Conservation (phyloP, 2,888 invertebrate genomes). For the Plagodis dolabraria region DNA sequence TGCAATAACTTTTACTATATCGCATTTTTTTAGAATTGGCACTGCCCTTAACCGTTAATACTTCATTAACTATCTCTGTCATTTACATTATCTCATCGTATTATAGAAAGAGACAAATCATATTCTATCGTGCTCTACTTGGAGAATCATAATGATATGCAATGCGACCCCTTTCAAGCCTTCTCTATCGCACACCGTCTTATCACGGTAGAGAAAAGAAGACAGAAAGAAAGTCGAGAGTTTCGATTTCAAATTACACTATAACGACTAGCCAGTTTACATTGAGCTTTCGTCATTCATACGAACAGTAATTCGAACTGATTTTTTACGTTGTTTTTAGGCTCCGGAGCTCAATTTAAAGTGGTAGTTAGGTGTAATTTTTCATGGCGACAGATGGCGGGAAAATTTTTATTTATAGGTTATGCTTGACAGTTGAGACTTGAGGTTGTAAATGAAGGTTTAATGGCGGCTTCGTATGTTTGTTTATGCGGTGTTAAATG, state of each 20-base stretch:
- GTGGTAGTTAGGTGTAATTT: constrained; percentile 30
- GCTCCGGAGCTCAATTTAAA: constrained; percentile 8
- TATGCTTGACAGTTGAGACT: constrained; percentile 34
- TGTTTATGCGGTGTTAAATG: constrained; percentile 33
- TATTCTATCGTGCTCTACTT: constrained; percentile 32
- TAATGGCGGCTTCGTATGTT: constrained; percentile 37
- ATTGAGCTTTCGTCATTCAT: constrained; percentile 37
- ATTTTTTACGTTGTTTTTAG: constrained; percentile 12
- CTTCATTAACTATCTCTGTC: constrained; percentile 31
- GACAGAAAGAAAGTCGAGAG: constrained; percentile 31
- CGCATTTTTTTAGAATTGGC: constrained; percentile 4
- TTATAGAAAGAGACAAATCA: constrained; percentile 37
- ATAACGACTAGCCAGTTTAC: constrained; percentile 32
- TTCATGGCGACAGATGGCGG: constrained; percentile 39
- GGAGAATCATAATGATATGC: constrained; percentile 50
- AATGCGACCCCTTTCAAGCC: constrained; percentile 44
- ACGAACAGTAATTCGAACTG: constrained; percentile 24
- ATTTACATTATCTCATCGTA: constrained; percentile 19
- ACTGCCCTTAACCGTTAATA: constrained; percentile 22
- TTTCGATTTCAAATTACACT: constrained; percentile 42
- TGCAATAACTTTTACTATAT: constrained; percentile 20
- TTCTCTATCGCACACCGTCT: constrained; percentile 32
- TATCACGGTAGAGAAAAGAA: constrained; percentile 19
- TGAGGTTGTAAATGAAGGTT: constrained; percentile 37
- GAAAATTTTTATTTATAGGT: constrained; percentile 43